Evolutionary conservation across 30 jellyfish, hydroid and myxozoan species (phyloP), one percentile per base, ranked within the genome.

Genomic region (Morbakka virulenta): DNA sequence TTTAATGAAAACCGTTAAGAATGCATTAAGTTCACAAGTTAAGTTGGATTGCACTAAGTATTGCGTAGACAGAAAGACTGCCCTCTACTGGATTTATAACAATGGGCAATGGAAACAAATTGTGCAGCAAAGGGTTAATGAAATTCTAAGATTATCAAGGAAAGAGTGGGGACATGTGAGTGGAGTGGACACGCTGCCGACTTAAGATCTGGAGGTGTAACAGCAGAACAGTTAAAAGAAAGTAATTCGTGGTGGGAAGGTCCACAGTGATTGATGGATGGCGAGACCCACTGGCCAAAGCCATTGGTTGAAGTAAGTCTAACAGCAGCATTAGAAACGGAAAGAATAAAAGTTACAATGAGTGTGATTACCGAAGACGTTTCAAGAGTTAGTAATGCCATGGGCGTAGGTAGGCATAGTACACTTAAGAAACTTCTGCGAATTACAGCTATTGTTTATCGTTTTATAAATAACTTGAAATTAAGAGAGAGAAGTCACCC

Each of bases 141-240:
- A 82, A 28, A 82, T 82, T 35, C 64, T 70, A 26, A 71, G 50
- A 47, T 26, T 69, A 1, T 9, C 80, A 12, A 70, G 21, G 66
- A 70, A 82, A 57, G 75, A 72, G 0, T 70, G 94, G 94, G 81
- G 81, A 22, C 94, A 82, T 63, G 81, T 82, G 47, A 50, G 71
- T 24, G 94, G 87, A 2, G 50, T 4, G 25, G 94, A 70, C 57
- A 72, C 75, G 87, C 94, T 82, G 94, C 88, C 6, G 94, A 82
- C 50, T 28, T 82, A 12, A 81, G 87, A 26, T 70, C 94, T 51
- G 62, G 94, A 28, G 88, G 94, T 6, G 81, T 63, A 25, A 69
- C 87, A 0, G 85, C 86, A 2, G 36, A 34, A 3, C 30, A 50
- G 13, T 66, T 81, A 28, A 50, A 28, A 27, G 51, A 52, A n/a